A percentile compares a stretch with the other conserved stretches of the same genome.
Evolutionary conservation across 2,113 vertebrate genomes (phyloP).

Genomic region (Leptodactylus fuscus): DNA sequence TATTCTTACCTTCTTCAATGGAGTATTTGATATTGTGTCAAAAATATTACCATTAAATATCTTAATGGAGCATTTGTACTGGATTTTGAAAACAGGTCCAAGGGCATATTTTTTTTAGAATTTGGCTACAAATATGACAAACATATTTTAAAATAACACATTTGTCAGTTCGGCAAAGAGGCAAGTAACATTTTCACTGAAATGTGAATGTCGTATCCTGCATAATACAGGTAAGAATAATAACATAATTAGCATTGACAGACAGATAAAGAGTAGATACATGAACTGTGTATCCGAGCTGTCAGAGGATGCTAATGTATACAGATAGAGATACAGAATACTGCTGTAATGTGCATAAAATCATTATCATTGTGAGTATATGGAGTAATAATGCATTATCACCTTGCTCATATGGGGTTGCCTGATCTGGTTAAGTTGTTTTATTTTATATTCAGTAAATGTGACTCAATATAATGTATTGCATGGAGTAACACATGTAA

Average conservation of each 20-base stretch:
- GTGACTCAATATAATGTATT: no score
- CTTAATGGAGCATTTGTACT: background rate
- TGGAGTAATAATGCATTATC: background rate
- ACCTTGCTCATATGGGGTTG: background rate
- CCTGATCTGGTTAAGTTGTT: no score
- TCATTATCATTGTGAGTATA: background rate
- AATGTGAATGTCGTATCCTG: background rate
- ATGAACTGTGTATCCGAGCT: background rate
- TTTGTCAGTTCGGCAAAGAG: background rate
- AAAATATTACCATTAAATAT: no score
- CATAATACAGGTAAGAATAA: background rate
- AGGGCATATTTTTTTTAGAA: background rate
- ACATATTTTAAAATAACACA: background rate
- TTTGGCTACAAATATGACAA: background rate
- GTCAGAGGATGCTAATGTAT: background rate
- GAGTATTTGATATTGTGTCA: no score
- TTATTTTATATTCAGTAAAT: no score
- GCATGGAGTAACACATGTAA: no score
- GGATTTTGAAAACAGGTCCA: background rate
- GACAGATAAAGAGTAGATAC: background rate
- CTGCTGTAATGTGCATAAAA: background rate
- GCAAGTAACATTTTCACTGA: background rate
- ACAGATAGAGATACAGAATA: background rate
- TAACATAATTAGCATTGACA: slow-evolving; percentile 8
- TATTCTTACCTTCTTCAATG: no score